Percentiles rank a stretch among this genome's conserved stretches.
Conservation (phyloP, 2,797 vertebrate species). For the Neosilurus hyrtlii region DNA sequence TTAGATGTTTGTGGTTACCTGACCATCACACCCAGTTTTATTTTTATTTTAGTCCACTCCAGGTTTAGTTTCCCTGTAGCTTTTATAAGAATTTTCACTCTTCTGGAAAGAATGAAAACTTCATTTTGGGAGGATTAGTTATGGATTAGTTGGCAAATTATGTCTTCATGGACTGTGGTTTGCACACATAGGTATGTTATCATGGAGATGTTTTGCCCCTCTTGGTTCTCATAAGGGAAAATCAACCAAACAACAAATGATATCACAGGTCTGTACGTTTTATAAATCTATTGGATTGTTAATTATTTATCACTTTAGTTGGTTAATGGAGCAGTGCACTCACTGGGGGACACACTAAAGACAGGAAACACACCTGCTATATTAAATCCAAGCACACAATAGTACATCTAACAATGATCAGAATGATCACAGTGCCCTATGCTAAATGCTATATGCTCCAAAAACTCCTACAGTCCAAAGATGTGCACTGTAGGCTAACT, state of each 20-base stretch:
- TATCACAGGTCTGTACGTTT: neutral
- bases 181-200: neutral
- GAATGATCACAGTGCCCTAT: too few species aligned
- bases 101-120: neutral
- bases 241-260: neutral
- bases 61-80: neutral
- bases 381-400: too few species aligned
- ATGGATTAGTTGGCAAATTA: neutral
- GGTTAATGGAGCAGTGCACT: too few species aligned
- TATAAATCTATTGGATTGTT: neutral
- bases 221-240: neutral
- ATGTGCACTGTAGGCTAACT: too few species aligned
- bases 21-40: neutral
- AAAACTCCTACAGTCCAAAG: too few species aligned
- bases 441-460: too few species aligned
- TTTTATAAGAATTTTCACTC: neutral
- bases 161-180: neutral
- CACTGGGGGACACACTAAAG: too few species aligned
- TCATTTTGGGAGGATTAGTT: neutral
- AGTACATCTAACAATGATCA: too few species aligned
- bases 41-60: neutral
- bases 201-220: neutral
- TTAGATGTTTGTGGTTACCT: neutral
- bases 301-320: neutral
- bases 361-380: too few species aligned